Conservation (phyloP, 2,888 invertebrate genomes). For the Cylloceria caligata region DNA sequence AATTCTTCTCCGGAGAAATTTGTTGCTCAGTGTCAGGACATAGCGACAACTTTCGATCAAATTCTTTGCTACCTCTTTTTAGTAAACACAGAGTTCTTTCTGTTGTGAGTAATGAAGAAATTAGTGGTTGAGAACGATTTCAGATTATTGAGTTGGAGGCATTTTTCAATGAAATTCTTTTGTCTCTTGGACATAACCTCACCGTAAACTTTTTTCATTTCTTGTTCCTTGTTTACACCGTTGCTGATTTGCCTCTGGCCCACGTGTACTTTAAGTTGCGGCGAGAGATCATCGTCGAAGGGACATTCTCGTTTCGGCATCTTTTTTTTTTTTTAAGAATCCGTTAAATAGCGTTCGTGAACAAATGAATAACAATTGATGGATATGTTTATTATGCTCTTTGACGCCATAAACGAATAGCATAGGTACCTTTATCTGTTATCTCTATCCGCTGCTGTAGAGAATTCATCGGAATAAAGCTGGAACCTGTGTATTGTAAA, state of each 20-base stretch:
- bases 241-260: conserved; percentile 76
- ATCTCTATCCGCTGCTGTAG: conserved; percentile 8
- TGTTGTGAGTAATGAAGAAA: conserved; percentile 53
- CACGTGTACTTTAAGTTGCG: conserved; percentile 79
- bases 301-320: conserved; percentile 79
- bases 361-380: neutral
- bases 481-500: neutral
- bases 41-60: conserved; percentile 69
- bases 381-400: conserved; percentile 10
- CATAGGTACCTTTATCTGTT: neutral
- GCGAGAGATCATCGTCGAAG: conserved; percentile 76
- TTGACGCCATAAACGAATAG: neutral
- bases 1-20: conserved; percentile 24
- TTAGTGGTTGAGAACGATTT: neutral
- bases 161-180: conserved; percentile 1
- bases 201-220: conserved; percentile 80
- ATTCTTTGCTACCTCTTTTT: conserved; percentile 74
- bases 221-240: conserved; percentile 75
- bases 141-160: conserved; percentile 12
- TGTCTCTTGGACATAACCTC: conserved; percentile 66
- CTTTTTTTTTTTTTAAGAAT: conserved; percentile 30
- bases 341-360: neutral
- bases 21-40: conserved; percentile 55
- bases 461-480: neutral
- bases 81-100: conserved; percentile 76